These are phyloP conservation scores for Urechis unicinctus DNA, from an alignment of 2,888 invertebrate species.

Conservation along the genomic window DNA sequence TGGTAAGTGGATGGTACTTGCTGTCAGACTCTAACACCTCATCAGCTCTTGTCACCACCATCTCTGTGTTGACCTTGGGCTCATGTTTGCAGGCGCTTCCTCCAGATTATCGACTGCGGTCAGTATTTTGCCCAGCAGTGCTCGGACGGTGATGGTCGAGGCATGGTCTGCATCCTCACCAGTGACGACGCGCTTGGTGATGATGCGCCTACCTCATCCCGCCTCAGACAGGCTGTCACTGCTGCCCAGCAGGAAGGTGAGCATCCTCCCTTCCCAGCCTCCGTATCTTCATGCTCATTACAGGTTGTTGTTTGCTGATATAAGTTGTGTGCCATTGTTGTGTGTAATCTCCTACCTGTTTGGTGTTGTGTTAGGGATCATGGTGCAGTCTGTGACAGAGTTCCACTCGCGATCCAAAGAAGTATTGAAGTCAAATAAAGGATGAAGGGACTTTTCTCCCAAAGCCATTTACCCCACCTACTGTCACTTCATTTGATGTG, in stretches of 20 bases:
- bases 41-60: not conserved
- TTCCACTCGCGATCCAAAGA: constrained; percentile 84
- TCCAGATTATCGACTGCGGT: constrained; percentile 78
- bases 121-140: constrained; percentile 60
- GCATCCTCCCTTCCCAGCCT: not conserved
- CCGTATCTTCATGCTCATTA: not conserved
- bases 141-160: constrained; percentile 38
- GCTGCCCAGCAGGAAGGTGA: constrained; percentile 55
- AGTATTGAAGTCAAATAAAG: constrained; percentile 59
- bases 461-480: too few species aligned
- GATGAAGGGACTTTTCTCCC: too few species aligned
- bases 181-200: constrained; percentile 53
- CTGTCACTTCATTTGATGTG: too few species aligned
- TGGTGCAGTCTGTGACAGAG: constrained; percentile 72
- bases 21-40: not conserved
- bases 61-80: not conserved
- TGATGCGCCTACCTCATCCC: constrained; percentile 59
- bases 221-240: constrained; percentile 70
- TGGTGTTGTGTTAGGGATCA: constrained; percentile 59
- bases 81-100: constrained; percentile 56
- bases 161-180: constrained; percentile 71
- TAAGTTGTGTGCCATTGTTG: too few species aligned
- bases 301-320: too few species aligned
- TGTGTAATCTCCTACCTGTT: too few species aligned
- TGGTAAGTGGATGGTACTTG: constrained; percentile 45